These are phyloP conservation scores for Drosophila tanythrix DNA, from an alignment of 2,888 invertebrate genomes.

Conservation along the genomic window DNA sequence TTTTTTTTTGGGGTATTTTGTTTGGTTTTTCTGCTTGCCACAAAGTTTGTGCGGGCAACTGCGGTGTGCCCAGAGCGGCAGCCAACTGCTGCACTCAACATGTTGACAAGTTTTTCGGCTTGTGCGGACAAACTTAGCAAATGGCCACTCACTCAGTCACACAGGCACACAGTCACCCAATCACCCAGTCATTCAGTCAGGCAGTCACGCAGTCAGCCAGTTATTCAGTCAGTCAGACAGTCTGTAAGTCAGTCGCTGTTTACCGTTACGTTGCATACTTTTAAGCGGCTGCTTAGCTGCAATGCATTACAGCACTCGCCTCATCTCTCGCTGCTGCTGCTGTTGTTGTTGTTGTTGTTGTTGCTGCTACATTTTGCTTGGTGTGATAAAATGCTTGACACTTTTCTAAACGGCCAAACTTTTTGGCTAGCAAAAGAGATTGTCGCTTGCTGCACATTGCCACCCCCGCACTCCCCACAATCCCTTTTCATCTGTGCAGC, in stretches of 20 bases:
- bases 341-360: slow-evolving; percentile 35
- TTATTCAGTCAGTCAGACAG: slow-evolving; percentile 28
- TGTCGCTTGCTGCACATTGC: slow-evolving; percentile 35
- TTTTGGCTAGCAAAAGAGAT: slow-evolving; percentile 72
- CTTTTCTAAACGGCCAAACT: slow-evolving; percentile 79
- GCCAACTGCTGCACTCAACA: slow-evolving; percentile 70
- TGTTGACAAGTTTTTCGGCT: slow-evolving; percentile 71
- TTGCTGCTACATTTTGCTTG: slow-evolving; percentile 45
- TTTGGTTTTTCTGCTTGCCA: slow-evolving; percentile 17
- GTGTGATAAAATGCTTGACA: slow-evolving; percentile 80
- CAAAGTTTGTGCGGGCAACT: slow-evolving; percentile 56
- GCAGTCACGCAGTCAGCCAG: slow-evolving; percentile 39
- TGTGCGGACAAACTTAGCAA: slow-evolving; percentile 62
- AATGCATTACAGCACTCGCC: slow-evolving; percentile 45
- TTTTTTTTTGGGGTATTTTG: neutral
- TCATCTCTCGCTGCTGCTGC: slow-evolving; percentile 22
- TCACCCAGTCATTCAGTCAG: slow-evolving; percentile 38
- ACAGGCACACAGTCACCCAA: slow-evolving; percentile 35
- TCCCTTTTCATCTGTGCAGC: slow-evolving; percentile 24
- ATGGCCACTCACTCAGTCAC: slow-evolving; percentile 55
- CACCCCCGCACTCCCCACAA: neutral
- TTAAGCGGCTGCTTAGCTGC: slow-evolving; percentile 64
- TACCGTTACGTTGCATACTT: slow-evolving; percentile 65
- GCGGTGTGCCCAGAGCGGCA: slow-evolving; percentile 42
- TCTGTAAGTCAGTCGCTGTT: slow-evolving; percentile 48